Evolutionary conservation across 2,797 vertebrate genomes (phyloP).

Genomic region (Hybognathus amarus): DNA sequence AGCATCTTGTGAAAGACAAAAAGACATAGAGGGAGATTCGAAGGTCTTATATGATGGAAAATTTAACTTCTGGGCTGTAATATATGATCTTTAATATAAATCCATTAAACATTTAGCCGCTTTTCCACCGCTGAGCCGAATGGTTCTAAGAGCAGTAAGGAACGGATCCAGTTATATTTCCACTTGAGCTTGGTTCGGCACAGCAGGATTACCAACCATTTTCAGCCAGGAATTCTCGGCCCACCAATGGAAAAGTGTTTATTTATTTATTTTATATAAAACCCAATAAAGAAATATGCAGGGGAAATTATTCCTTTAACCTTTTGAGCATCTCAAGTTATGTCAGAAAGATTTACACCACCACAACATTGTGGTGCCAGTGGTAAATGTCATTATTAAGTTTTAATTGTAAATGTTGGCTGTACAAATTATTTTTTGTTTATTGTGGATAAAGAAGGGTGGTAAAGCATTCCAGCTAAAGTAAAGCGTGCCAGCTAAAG

Average conservation of each 20-base stretch:
- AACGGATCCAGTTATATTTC: neutral
- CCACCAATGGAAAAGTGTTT: no score
- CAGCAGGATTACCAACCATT: neutral
- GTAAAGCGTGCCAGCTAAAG: no score
- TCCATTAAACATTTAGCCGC: neutral
- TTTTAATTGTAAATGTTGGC: slow-evolving; percentile 9
- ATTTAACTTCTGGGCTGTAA: neutral
- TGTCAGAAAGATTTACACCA: neutral
- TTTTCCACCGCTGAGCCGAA: neutral
- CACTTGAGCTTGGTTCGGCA: neutral
- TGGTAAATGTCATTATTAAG: neutral
- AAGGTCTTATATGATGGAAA: neutral
- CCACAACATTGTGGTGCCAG: neutral
- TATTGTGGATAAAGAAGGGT: neutral
- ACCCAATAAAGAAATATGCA: neutral
- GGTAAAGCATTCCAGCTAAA: neutral
- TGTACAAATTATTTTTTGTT: neutral
- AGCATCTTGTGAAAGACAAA: neutral
- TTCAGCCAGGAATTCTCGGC: neutral
- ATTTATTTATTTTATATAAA: neutral
- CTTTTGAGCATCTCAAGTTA: neutral
- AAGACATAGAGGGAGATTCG: neutral
- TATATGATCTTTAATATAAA: neutral
- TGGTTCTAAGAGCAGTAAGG: neutral
- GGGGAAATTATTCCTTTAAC: neutral